phyloP scores from a whole-genome alignment of 2,113 vertebrate genomes.

The Pterocles gutturalis region DNA sequence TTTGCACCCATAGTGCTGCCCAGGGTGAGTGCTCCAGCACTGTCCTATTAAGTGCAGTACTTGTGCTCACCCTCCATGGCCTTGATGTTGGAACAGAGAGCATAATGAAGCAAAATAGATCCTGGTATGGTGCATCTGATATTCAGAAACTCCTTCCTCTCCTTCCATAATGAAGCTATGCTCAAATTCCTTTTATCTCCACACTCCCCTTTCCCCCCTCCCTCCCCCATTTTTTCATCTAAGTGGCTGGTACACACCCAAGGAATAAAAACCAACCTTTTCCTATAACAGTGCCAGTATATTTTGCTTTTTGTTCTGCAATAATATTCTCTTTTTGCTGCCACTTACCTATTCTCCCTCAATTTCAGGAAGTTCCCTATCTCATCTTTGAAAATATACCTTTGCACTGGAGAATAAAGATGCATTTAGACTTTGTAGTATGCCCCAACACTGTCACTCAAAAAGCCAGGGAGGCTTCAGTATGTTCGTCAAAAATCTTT shows the following conservation, averaged over 20 bases:
- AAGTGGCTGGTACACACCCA: not conserved
- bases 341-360: not conserved
- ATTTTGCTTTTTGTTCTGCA: not conserved
- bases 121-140: not conserved
- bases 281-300: not conserved
- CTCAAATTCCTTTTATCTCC: not conserved
- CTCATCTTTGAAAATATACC: not conserved
- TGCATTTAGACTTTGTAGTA: not conserved
- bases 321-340: not conserved
- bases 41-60: not conserved
- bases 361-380: not conserved
- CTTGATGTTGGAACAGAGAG: not conserved
- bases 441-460: not conserved
- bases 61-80: not conserved
- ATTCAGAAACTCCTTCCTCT: not conserved
- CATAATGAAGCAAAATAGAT: not conserved
- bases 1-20: not conserved
- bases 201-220: too few species aligned
- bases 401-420: slow-evolving; percentile 2
- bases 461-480: not conserved
- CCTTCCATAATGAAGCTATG: not conserved
- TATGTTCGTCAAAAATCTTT: slow-evolving; percentile 2
- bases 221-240: too few species aligned
- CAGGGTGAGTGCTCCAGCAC: not conserved
- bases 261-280: not conserved